phyloP scores from a whole-genome alignment of 2,888 invertebrate species.

The Papilio elwesi region DNA sequence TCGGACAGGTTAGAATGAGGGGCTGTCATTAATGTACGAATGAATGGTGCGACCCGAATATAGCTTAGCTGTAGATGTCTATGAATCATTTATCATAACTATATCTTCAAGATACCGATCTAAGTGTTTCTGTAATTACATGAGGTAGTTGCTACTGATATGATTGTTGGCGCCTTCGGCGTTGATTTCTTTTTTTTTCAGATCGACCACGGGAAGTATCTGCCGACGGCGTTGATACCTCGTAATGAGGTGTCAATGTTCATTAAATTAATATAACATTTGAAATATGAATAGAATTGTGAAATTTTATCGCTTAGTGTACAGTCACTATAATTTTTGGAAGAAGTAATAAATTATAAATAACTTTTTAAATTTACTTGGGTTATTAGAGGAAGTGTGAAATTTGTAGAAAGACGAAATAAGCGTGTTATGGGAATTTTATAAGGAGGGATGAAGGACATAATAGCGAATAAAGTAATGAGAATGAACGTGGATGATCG shows the following conservation, averaged over 20 bases:
- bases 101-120: slow-evolving; percentile 50
- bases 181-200: slow-evolving; percentile 45
- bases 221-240: slow-evolving; percentile 38
- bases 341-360: no score
- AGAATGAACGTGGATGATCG: no score
- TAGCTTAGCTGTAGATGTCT: neutral
- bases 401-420: no score
- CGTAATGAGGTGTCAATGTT: slow-evolving; percentile 50
- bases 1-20: slow-evolving; percentile 41
- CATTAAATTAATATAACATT: slow-evolving; percentile 34
- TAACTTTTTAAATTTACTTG: no score
- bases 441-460: no score
- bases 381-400: no score
- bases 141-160: slow-evolving; percentile 65
- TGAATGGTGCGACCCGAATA: slow-evolving; percentile 36
- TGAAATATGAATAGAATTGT: neutral
- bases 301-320: neutral
- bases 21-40: slow-evolving; percentile 45
- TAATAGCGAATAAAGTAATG: no score
- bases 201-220: slow-evolving; percentile 47
- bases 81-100: slow-evolving; percentile 51
- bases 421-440: no score
- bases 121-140: slow-evolving; percentile 50
- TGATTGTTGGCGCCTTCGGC: slow-evolving; percentile 65
- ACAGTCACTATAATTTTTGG: no score